Conservation (phyloP, 2,797 vertebrate genomes). For the Muscicapa striata region DNA sequence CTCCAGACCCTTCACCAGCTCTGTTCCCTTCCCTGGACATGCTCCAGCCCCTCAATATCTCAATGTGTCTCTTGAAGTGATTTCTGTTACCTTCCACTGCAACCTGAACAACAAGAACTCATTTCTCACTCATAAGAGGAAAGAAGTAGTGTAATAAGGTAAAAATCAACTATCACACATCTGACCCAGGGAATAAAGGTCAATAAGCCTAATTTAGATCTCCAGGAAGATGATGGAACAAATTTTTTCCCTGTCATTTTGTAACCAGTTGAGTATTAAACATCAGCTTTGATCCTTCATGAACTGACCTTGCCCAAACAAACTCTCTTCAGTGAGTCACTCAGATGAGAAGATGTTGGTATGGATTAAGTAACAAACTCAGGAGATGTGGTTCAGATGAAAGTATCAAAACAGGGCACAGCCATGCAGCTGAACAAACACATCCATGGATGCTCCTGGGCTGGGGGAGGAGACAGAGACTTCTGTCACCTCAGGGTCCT, state of each 20-base stretch:
- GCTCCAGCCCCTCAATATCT: background rate
- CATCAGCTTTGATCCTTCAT: background rate
- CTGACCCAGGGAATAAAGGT: background rate
- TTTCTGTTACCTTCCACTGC: background rate
- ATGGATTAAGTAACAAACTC: background rate
- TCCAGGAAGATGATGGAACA: background rate
- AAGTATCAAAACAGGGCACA: rapidly evolving
- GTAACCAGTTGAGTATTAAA: background rate
- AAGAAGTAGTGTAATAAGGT: background rate
- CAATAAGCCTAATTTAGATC: background rate
- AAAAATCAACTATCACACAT: background rate
- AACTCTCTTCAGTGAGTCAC: background rate
- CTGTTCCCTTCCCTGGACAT: rapidly evolving
- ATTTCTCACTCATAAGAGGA: background rate
- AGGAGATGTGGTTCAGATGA: background rate
- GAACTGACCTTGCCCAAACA: background rate
- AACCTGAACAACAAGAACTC: background rate
- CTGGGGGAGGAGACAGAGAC: background rate
- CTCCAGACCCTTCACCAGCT: background rate
- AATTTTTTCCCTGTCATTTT: background rate
- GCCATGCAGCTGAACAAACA: rapidly evolving
- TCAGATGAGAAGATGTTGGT: background rate
- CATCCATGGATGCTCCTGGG: rapidly evolving
- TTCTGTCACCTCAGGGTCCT: background rate
- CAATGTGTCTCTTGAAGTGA: background rate